Evolutionary conservation across 2,113 vertebrate genomes (phyloP).

Genomic region (Trochalopteron elliotii): DNA sequence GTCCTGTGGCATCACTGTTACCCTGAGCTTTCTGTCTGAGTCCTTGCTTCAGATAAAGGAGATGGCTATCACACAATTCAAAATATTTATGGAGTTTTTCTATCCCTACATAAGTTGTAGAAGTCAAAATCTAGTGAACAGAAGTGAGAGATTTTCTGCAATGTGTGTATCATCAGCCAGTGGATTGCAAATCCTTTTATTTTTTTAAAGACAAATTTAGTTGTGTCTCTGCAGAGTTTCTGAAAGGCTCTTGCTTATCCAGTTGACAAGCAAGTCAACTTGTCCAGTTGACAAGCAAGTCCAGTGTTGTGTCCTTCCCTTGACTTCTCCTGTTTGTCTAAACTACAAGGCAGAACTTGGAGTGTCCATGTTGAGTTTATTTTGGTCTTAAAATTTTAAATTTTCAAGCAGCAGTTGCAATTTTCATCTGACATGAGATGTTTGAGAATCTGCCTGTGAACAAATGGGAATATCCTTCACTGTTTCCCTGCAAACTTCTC

Average conservation of each 20-base stretch:
- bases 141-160: not conserved
- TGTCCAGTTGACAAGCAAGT: not conserved
- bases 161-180: not conserved
- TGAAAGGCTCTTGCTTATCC: not conserved
- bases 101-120: not conserved
- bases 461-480: not conserved
- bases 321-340: not conserved
- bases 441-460: not conserved
- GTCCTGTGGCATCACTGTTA: not conserved
- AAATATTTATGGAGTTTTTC: not conserved
- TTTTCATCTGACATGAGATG: not conserved
- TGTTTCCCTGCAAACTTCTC: not conserved
- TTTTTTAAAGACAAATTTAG: not conserved
- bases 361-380: not conserved
- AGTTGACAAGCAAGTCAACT: too few species aligned
- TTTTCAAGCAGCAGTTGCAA: not conserved
- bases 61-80: not conserved
- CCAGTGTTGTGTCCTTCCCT: not conserved
- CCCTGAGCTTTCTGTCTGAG: not conserved
- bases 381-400: not conserved
- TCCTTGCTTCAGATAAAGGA: not conserved
- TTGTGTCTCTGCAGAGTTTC: not conserved
- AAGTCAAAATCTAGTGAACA: not conserved
- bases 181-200: not conserved
- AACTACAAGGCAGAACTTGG: not conserved